These are phyloP conservation scores for Dascyllus trimaculatus DNA, from an alignment of 2,113 vertebrate species.

Conservation along the genomic window DNA sequence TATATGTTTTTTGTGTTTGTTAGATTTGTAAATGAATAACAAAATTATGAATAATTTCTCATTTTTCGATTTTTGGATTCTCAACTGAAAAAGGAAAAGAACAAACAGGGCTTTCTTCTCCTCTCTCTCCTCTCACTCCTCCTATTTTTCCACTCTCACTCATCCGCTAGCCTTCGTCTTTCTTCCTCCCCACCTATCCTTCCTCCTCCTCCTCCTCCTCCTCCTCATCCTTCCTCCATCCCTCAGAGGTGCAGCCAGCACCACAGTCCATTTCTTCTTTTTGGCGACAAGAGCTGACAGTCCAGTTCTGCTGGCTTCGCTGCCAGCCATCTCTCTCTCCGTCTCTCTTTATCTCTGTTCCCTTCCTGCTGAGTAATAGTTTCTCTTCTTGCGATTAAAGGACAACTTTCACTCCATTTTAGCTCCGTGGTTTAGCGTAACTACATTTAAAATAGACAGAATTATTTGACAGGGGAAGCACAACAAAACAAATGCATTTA, in stretches of 20 bases:
- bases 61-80: no score
- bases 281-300: conserved; percentile 67
- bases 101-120: background rate
- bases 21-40: no score
- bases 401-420: conserved; percentile 22
- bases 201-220: background rate
- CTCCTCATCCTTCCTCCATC: conserved; percentile 28
- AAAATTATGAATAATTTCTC: no score
- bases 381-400: conserved; percentile 39
- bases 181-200: conserved; percentile 30
- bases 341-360: conserved; percentile 35
- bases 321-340: conserved; percentile 44
- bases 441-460: background rate
- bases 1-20: no score
- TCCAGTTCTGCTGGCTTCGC: conserved; percentile 53
- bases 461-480: background rate
- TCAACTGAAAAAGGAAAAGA: no score
- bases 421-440: background rate
- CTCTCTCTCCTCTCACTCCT: conserved; percentile 18
- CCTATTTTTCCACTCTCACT: conserved; percentile 50
- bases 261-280: conserved; percentile 63
- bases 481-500: background rate
- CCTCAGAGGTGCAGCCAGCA: conserved; percentile 70
- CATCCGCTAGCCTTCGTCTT: conserved; percentile 49
- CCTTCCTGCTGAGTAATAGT: conserved; percentile 20